Base-by-base conservation (phyloP, 92 coral and sea anemone genomes). In the Muricea muricata region DNA sequence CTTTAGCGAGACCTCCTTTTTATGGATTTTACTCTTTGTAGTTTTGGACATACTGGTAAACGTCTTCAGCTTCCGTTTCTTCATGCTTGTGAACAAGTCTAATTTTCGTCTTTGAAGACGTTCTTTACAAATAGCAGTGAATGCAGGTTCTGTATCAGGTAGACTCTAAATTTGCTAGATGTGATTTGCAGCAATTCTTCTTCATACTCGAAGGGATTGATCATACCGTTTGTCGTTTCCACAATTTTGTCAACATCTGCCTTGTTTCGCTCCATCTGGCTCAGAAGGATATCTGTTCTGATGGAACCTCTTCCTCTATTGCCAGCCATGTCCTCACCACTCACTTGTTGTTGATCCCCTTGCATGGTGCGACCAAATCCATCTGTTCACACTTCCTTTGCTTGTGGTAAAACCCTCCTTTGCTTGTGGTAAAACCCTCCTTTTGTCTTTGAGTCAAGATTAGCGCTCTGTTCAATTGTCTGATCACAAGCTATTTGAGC, bases 201-300 rank as follows among this genome's bases (percentile, higher is more conserved):
- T 2, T 48, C 56, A 48, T 15, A 7, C 18, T 48, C 56, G 56
- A 48, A 48, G 56, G 56, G 56, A 48, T 48, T 48, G 56, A 48
- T 48, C 56, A 48, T 48, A 8, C 56, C 18, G 56, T 48, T 48
- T 48, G 20, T 15, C 18, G 20, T 48, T 8, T 48, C 13, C 26
- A 87, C 73, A 10, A 90, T 89, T 52, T 66, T 28, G 15, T 90
- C 87, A 73, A 90, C 47, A 42, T 87, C 93, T 29, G 86, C 72
- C 54, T 90, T 91, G 25, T 87, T 17, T 71, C 87, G 87, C 37
- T 86, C 93, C 95, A 92, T 92, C 14, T 47, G 56, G 20, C 56
- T 15, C 10, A 8, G 13, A 7, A 15, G 13, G 18, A 48, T 7
- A 15, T 48, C 56, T 15, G 13, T 48, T 7, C 10, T 8, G 56